Evolutionary conservation across 2,113 vertebrate genomes (phyloP).

Genomic region (Peucedramus taeniatus): DNA sequence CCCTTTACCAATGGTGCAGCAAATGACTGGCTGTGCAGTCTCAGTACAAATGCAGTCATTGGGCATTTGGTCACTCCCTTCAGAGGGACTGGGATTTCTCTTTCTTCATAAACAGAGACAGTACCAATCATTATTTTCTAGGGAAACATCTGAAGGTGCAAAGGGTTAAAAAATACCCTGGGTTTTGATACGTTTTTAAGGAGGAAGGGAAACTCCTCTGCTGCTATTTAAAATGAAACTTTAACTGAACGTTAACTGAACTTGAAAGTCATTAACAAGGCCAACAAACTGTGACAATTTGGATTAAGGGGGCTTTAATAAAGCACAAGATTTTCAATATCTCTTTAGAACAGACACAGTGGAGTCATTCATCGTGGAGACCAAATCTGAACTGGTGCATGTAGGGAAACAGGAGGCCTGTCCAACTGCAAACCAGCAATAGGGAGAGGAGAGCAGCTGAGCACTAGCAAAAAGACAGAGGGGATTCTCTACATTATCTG

Average conservation of each 20-base stretch:
- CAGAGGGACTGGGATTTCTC: not conserved
- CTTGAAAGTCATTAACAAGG: slow-evolving; percentile 29
- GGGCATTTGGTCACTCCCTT: not conserved
- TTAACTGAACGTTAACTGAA: not conserved
- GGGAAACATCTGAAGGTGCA: not conserved
- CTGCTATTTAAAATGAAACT: not conserved
- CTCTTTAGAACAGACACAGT: slow-evolving; percentile 20
- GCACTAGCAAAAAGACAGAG: not conserved
- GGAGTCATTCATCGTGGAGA: not conserved
- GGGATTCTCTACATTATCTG: not conserved
- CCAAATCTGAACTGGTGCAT: not conserved
- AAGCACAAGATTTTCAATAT: slow-evolving; percentile 26
- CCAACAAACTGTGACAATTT: slow-evolving; percentile 27
- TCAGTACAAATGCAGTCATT: not conserved
- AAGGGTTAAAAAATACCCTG: not conserved
- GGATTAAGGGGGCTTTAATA: slow-evolving; percentile 20
- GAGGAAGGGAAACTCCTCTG: not conserved
- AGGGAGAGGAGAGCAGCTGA: not conserved
- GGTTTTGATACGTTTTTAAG: not conserved
- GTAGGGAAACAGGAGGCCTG: not conserved
- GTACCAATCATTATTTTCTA: not conserved
- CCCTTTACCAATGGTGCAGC: not conserved
- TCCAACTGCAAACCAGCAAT: not conserved
- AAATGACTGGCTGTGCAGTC: not conserved
- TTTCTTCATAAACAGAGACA: not conserved